Percentiles rank a stretch among this genome's conserved stretches.
These are phyloP conservation scores for Phortica variegata DNA, from an alignment of 1,140 invertebrate genomes.

Conservation along the genomic window DNA sequence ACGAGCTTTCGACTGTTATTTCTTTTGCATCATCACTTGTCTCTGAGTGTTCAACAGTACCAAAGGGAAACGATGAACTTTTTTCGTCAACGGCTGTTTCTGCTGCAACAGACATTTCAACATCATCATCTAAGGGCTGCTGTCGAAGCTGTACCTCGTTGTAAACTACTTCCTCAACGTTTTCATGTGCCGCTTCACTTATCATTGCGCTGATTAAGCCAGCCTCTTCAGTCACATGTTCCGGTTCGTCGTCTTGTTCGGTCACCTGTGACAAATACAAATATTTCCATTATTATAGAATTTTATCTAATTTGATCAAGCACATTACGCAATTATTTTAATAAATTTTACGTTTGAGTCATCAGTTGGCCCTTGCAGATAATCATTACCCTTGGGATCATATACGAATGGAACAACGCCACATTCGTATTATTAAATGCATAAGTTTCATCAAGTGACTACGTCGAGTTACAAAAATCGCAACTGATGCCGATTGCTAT, in stretches of 20 bases:
- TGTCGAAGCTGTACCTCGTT: conserved; percentile 18
- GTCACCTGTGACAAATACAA: conserved; percentile 28
- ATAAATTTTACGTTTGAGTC: conserved; percentile 3
- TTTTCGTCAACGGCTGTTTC: conserved; percentile 45
- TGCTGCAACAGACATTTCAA: conserved; percentile 29
- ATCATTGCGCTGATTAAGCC: conserved; percentile 2
- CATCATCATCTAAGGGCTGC: conserved; percentile 34
- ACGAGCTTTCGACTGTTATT: conserved; percentile 41
- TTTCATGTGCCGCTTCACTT: background rate
- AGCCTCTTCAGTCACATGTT: conserved; percentile 13
- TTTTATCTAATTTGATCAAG: background rate
- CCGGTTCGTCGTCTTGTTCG: conserved; percentile 31
- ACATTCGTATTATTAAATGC: conserved; percentile 41
- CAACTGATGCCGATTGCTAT: background rate
- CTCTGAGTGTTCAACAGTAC: conserved; percentile 40
- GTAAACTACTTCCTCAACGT: conserved; percentile 14
- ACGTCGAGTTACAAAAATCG: too few species aligned
- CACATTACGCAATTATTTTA: too few species aligned
- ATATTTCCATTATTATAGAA: background rate
- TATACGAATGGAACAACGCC: conserved; percentile 52
- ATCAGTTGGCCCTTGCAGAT: conserved; percentile 57
- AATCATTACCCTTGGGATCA: conserved; percentile 45
- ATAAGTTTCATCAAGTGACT: conserved; percentile 40
- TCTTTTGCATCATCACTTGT: conserved; percentile 45
- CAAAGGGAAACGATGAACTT: conserved; percentile 52